Base-by-base conservation (phyloP, 2,113 vertebrate genomes). In the Siniperca chuatsi region DNA sequence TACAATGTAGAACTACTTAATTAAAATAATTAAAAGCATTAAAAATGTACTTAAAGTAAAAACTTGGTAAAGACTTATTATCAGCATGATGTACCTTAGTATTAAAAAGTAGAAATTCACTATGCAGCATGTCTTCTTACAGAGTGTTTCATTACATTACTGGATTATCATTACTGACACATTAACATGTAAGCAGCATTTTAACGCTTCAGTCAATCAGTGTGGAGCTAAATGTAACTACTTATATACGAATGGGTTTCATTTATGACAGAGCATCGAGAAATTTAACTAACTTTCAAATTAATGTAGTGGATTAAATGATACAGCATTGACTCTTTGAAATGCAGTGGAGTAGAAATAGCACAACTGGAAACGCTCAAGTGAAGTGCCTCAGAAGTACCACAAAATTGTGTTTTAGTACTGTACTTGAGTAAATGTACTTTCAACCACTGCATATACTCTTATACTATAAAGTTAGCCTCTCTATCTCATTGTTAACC, bases 401-500 rank as follows among this genome's bases (percentile, higher is more conserved):
- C 18, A 40, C 35, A 73, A 12, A 29, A 58, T 58, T 9, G 4
- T 25, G 13, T 15, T 21, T 52, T 74, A 48, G 3, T n/a, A 3
- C n/a, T 33, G 6, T 29, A 33, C 23, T 35, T 5, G 23, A 62
- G 44, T 58, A 73, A 67, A 79, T 48, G 12, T 55, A 3, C 16
- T 37, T 64, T 44, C 15, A 66, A 18, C 13, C 55, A 37, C 21
- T 50, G 5, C 35, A 20, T 29, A 2, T 29, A 37, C 52, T 66
- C 25, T 0, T 10, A 8, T 35, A 29, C 1, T 54, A 4, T 44
- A 42, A 66, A 33, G 13, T 57, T 12, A 60, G 3, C 6, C 18
- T 62, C n/a, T 70, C 29, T 37, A 21, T 18, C 46, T 68, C 13
- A 68, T 40, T 74, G 55, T 65, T 54, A 40, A 81, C 72, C 9